Conservation (phyloP, 2,888 invertebrate genomes). For the Drosophila robusta region DNA sequence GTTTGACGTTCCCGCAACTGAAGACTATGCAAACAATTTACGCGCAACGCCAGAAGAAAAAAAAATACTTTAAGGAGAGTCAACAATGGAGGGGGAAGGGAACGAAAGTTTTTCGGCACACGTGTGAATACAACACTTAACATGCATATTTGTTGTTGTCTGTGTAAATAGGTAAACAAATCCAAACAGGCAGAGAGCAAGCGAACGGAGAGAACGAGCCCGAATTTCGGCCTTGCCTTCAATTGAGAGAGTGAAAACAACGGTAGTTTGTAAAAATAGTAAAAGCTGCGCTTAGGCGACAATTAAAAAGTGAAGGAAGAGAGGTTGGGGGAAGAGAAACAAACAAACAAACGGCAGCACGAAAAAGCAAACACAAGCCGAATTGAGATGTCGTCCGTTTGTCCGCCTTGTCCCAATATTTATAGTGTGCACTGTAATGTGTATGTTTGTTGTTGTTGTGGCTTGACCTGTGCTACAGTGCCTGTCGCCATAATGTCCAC, state of each 20-base stretch:
- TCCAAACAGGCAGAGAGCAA: slow-evolving; percentile 20
- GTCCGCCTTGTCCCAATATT: slow-evolving; percentile 44
- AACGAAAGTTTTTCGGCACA: slow-evolving; percentile 46
- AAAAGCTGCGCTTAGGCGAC: slow-evolving; percentile 22
- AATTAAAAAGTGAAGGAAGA: slow-evolving; percentile 15
- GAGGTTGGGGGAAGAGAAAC: slow-evolving; percentile 4
- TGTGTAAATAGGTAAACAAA: slow-evolving; percentile 75
- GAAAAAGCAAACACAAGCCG: slow-evolving; percentile 35
- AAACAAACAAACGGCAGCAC: slow-evolving; percentile 43
- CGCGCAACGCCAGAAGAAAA: slow-evolving; percentile 41
- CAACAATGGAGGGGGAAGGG: slow-evolving; percentile 36
- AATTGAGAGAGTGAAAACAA: slow-evolving; percentile 70
- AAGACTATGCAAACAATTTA: slow-evolving; percentile 60
- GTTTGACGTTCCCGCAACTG: slow-evolving; percentile 29
- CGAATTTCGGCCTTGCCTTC: slow-evolving; percentile 44
- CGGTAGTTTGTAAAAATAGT: slow-evolving; percentile 31
- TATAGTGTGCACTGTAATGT: slow-evolving; percentile 49
- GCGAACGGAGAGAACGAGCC: not conserved
- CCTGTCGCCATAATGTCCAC: slow-evolving; percentile 11
- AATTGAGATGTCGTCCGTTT: slow-evolving; percentile 43
- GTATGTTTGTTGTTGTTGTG: slow-evolving; percentile 23
- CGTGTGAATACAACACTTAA: slow-evolving; percentile 63
- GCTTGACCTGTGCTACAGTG: slow-evolving; percentile 15
- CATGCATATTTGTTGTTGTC: slow-evolving; percentile 66
- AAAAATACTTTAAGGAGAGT: slow-evolving; percentile 36